Conservation (phyloP, 2,888 invertebrate genomes). For the Caenorhabditis angaria region DNA sequence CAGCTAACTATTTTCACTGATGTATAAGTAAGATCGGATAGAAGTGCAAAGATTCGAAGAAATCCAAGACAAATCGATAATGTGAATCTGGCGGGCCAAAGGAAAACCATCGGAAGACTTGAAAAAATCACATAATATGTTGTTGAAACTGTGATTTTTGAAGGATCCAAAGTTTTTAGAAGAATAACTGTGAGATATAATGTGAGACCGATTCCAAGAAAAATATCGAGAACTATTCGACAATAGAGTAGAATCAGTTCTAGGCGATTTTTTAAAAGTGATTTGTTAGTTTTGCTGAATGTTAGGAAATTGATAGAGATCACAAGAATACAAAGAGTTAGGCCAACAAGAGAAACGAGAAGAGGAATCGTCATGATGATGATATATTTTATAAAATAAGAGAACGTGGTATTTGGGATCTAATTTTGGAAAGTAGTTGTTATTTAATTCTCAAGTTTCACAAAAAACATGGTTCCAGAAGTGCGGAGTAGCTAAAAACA, state of each 20-base stretch:
- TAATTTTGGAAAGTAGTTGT: background rate
- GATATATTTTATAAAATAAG: background rate
- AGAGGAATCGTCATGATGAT: constrained; percentile 28
- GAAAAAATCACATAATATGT: constrained; percentile 34
- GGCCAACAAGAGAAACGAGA: constrained; percentile 26
- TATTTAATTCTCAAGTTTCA: no score
- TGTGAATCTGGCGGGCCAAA: constrained; percentile 27
- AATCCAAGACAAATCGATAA: constrained; percentile 19
- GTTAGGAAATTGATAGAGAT: constrained; percentile 29
- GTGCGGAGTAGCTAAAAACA: no score
- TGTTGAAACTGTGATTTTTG: constrained; percentile 16
- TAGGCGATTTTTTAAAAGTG: constrained; percentile 15
- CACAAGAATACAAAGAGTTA: constrained; percentile 24
- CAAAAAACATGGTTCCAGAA: no score
- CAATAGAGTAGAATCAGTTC: constrained; percentile 19
- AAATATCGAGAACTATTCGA: constrained; percentile 23
- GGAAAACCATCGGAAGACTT: constrained; percentile 18
- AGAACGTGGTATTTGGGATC: background rate
- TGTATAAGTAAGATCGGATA: constrained; percentile 2
- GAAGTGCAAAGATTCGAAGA: constrained; percentile 12
- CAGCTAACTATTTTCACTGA: constrained; percentile 7
- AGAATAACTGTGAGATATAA: constrained; percentile 24
- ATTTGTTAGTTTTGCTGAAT: constrained; percentile 17
- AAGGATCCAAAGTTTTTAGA: constrained; percentile 21
- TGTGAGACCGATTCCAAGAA: constrained; percentile 20